Percentiles rank a stretch among this genome's conserved stretches.
These are phyloP conservation scores for Mercenaria mercenaria DNA, from an alignment of 1,140 invertebrate genomes.

Conservation along the genomic window DNA sequence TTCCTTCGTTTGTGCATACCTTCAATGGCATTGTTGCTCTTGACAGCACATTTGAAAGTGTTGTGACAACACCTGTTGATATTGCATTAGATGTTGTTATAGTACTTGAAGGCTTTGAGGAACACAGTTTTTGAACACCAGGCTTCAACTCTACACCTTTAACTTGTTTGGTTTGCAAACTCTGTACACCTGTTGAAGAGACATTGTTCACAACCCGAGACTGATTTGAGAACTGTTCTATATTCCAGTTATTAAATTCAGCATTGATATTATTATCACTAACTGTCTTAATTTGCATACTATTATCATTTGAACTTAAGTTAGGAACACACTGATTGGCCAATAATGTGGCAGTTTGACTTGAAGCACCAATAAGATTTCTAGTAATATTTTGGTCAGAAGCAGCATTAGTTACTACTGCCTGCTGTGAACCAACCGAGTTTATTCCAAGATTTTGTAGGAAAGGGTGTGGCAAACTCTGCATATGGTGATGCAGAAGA, in stretches of 20 bases:
- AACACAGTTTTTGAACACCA: constrained; percentile 25
- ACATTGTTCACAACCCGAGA: not conserved
- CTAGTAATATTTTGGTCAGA: constrained; percentile 47
- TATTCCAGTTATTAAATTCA: constrained; percentile 58
- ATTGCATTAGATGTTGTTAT: constrained; percentile 18
- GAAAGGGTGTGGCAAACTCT: constrained; percentile 63
- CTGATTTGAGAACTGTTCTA: constrained; percentile 51
- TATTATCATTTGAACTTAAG: constrained; percentile 14
- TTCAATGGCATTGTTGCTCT: not conserved
- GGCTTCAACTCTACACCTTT: not conserved
- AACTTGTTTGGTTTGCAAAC: not conserved
- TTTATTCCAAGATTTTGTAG: constrained; percentile 49
- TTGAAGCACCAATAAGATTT: constrained; percentile 42
- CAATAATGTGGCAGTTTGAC: constrained; percentile 1
- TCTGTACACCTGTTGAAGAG: not conserved
- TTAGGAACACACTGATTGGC: constrained; percentile 10
- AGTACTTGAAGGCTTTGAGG: not conserved
- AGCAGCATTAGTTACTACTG: constrained; percentile 10
- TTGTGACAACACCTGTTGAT: constrained; percentile 21
- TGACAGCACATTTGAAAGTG: constrained; percentile 8
- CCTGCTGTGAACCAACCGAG: not conserved
- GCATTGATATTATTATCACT: constrained; percentile 44
- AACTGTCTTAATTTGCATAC: constrained; percentile 32
- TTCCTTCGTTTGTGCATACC: not conserved
- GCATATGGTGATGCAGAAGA: constrained; percentile 74